Evolutionary conservation across 92 coral and sea anemone genomes (phyloP).

Genomic region (Desmophyllum pertusum): DNA sequence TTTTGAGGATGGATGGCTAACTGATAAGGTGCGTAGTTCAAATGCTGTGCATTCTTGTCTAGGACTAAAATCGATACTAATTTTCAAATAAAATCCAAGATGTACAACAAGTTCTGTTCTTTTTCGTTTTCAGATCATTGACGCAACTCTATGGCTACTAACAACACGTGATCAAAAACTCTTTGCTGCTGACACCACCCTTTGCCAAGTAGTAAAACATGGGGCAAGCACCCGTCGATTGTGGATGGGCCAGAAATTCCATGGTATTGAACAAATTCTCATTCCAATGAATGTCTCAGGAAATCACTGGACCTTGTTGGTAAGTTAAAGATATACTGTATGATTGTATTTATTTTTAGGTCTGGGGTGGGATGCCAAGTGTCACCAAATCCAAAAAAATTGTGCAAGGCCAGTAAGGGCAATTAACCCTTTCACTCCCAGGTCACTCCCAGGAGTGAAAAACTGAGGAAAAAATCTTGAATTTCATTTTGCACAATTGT

Average conservation of each 20-base stretch:
- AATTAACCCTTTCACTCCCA: too few species aligned
- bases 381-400: too few species aligned
- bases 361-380: too few species aligned
- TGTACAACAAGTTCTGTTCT: too few species aligned
- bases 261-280: constrained; percentile 39
- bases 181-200: constrained; percentile 64
- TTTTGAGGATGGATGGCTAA: constrained; percentile 58
- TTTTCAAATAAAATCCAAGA: neutral
- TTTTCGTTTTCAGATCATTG: constrained; percentile 47
- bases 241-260: constrained; percentile 59
- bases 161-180: constrained; percentile 24
- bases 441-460: too few species aligned
- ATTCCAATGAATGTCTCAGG: constrained; percentile 63
- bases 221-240: constrained; percentile 60
- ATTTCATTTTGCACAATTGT: too few species aligned
- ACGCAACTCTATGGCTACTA: constrained; percentile 54
- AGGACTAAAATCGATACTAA: neutral
- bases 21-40: constrained; percentile 52
- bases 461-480: too few species aligned
- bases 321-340: constrained; percentile 19
- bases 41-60: neutral
- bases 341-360: too few species aligned
- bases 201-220: constrained; percentile 50
- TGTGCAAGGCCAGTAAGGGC: too few species aligned
- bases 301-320: constrained; percentile 67